Evolutionary conservation across 2,797 vertebrate genomes (phyloP).

Genomic region (Mormyrops attenuatus): DNA sequence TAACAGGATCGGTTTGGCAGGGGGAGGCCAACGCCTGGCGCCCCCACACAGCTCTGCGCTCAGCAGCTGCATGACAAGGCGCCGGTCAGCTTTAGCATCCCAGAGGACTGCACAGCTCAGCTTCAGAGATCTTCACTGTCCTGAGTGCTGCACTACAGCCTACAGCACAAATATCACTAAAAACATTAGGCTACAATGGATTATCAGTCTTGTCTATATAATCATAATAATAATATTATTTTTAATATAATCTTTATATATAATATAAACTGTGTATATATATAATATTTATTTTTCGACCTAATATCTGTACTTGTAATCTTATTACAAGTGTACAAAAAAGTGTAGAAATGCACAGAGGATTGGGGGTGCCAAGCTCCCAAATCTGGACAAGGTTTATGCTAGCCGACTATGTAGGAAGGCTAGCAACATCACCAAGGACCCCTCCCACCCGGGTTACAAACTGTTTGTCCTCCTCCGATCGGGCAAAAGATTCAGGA

Average conservation of each 20-base stretch:
- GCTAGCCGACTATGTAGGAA: too few relatives aligned
- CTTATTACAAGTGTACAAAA: not conserved
- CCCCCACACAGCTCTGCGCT: not conserved
- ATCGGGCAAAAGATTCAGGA: too few relatives aligned
- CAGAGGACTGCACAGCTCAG: not conserved
- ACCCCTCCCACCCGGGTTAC: too few relatives aligned
- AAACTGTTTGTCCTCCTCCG: too few relatives aligned
- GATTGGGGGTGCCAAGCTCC: too few relatives aligned
- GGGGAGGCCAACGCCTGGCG: not conserved
- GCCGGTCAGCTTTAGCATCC: not conserved
- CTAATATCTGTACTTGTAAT: not conserved
- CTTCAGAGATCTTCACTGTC: not conserved
- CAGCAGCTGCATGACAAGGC: not conserved
- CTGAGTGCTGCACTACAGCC: not conserved
- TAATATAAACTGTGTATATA: not conserved
- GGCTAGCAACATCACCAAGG: too few relatives aligned
- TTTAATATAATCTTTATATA: not conserved
- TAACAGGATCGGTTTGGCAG: slow-evolving; percentile 66
- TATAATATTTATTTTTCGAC: not conserved
- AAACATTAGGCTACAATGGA: not conserved
- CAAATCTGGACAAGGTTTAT: too few relatives aligned
- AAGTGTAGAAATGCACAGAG: too few relatives aligned
- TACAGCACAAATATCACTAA: not conserved
- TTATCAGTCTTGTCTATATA: not conserved
- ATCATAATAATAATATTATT: not conserved